These are phyloP conservation scores for Incurvaria masculella DNA, from an alignment of 2,888 invertebrate genomes.

Conservation along the genomic window DNA sequence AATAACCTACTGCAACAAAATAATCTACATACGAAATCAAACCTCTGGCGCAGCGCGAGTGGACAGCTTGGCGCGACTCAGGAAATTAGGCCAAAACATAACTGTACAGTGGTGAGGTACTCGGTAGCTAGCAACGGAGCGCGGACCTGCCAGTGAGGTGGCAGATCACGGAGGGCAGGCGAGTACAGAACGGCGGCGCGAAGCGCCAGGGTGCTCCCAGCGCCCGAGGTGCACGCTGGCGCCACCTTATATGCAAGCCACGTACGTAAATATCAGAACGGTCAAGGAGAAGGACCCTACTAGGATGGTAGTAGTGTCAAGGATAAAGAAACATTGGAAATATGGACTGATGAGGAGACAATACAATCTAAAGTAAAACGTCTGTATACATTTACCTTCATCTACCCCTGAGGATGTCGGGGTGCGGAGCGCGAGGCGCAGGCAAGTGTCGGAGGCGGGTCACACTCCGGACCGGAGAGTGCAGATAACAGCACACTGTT, in stretches of 20 bases:
- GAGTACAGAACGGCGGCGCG: no score
- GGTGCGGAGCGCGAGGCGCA: background rate
- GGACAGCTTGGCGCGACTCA: no score
- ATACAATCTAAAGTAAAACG: conserved; percentile 20
- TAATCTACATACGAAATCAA: no score
- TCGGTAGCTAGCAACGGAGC: no score
- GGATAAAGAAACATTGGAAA: conserved; percentile 21
- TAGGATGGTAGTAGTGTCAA: conserved; percentile 35
- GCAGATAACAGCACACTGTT: background rate
- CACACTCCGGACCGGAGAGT: background rate
- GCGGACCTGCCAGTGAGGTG: no score
- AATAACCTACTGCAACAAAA: no score
- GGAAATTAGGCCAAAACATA: no score
- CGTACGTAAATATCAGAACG: conserved; percentile 43
- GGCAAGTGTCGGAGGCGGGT: background rate
- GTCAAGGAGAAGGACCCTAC: conserved; percentile 35
- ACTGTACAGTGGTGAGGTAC: no score
- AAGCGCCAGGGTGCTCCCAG: background rate
- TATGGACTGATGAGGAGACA: conserved; percentile 10
- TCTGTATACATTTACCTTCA: conserved; percentile 53
- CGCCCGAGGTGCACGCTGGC: background rate
- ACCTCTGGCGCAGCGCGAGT: no score
- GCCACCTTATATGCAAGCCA: conserved; percentile 1
- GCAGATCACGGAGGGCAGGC: no score
- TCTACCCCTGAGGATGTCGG: conserved; percentile 56